Evolutionary conservation across 2,797 vertebrate species (phyloP).

Genomic region (Lagodon rhomboides): DNA sequence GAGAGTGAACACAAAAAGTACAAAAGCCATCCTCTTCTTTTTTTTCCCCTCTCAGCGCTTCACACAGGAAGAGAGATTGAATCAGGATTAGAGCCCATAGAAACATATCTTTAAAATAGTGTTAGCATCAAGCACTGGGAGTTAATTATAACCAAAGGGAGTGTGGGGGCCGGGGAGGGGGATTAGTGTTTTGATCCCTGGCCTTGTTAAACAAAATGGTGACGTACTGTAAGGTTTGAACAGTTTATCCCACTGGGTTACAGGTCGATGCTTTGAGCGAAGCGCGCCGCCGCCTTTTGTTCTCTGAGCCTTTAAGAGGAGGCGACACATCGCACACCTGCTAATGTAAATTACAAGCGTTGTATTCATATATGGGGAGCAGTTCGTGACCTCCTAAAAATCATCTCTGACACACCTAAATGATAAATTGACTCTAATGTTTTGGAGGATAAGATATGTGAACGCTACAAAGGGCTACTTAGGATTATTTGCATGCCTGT

Average conservation of each 20-base stretch:
- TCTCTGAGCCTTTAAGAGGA: constrained; percentile 31
- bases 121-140: constrained; percentile 53
- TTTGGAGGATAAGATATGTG: constrained; percentile 10
- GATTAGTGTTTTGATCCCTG: constrained; percentile 89
- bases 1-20: constrained; percentile 41
- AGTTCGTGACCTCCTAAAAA: not conserved
- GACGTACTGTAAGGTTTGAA: constrained; percentile 63
- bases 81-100: constrained; percentile 66
- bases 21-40: constrained; percentile 9
- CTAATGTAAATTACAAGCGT: constrained; percentile 26
- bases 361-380: constrained; percentile 9
- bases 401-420: not conserved
- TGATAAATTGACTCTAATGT: constrained; percentile 1
- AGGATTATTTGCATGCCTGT: constrained; percentile 39
- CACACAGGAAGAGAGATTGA: constrained; percentile 43
- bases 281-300: constrained; percentile 47
- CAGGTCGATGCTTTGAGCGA: constrained; percentile 48
- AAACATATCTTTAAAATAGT: constrained; percentile 72
- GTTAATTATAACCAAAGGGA: constrained; percentile 74
- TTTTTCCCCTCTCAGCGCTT: constrained; percentile 36
- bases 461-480: constrained; percentile 23
- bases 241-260: constrained; percentile 66
- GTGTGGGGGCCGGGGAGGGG: constrained; percentile 61
- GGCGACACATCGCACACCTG: constrained; percentile 44
- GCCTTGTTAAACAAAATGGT: constrained; percentile 79